Base-by-base conservation (phyloP, 2,797 vertebrate genomes). In the Acestrorhynchus altus region DNA sequence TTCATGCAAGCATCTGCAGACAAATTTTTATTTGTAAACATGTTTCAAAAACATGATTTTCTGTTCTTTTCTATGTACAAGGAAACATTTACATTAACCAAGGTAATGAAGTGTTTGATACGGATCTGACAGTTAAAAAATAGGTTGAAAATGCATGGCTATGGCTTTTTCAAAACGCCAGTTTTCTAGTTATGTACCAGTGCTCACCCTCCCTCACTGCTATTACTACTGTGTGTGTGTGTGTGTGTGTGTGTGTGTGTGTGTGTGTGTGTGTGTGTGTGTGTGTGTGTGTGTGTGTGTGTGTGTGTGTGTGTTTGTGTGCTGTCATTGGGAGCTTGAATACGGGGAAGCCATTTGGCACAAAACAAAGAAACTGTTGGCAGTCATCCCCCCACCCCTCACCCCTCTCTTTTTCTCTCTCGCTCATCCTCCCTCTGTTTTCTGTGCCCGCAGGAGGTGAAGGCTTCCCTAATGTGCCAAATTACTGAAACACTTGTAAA, bases 311-410 rank as follows among this genome's bases (percentile, higher is more conserved):
- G 51, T 64, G 54, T 79, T 76, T 72, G 42, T 67, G 74, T 68
- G 57, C 87, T 88, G 84, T 88, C 77, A 75, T 72, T 85, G 84
- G 83, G 84, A 88, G 87, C 86, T 87, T 83, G 82, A 82, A 85
- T 88, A 84, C 85, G 78, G 84, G 89, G 89, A 92, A 89, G 84
- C 86, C 84, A 88, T 90, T 90, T 89, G 85, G 83, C 87, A 76
- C 85, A 80, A 90, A 90, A 90, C 89, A 91, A 88, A 88, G 87
- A 76, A 86, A 86, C 76, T 80, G 83, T 73, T 82, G 39, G 52
- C 84, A 78, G 83, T 78, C 82, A 79, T 79, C 61, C 35, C 11
- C 74, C 35, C 56, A 24, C 57, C 40, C 28, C 54, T 46, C 42
- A 20, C 46, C 68, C 18, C 20, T 11, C 63, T 24, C 24, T 42